These are phyloP conservation scores for Oreochromis mossambicus DNA, from an alignment of 2,797 vertebrate species.

Conservation along the genomic window DNA sequence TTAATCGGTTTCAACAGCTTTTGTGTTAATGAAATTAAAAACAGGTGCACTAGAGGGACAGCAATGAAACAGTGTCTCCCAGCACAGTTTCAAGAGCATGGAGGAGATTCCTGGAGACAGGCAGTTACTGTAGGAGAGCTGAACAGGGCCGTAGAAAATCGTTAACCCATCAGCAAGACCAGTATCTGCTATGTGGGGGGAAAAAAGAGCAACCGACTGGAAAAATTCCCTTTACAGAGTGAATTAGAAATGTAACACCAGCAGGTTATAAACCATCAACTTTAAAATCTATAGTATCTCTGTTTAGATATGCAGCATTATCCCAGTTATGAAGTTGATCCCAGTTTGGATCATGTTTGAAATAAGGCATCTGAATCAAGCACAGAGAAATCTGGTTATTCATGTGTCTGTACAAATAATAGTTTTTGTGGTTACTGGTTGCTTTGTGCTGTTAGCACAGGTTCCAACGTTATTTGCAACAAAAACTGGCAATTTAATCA, in stretches of 20 bases:
- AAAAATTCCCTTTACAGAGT: background rate
- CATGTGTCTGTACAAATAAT: background rate
- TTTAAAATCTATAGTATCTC: background rate
- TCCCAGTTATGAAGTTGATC: background rate
- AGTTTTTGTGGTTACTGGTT: background rate
- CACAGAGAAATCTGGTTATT: background rate
- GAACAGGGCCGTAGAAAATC: background rate
- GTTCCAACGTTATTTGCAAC: background rate
- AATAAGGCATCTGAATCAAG: background rate
- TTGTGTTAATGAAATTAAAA: background rate
- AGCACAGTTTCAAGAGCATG: background rate
- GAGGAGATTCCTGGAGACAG: background rate
- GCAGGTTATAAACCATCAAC: background rate
- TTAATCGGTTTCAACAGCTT: background rate
- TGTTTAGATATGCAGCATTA: background rate
- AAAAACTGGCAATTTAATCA: background rate
- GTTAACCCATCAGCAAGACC: background rate
- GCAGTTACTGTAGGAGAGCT: background rate
- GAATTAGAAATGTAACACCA: background rate
- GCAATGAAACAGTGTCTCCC: background rate
- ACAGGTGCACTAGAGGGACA: background rate
- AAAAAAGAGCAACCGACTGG: background rate
- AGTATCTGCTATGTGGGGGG: fast-evolving
- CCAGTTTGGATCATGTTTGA: background rate
- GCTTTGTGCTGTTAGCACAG: background rate